A percentile compares a stretch with the other conserved stretches of the same genome.
These are phyloP conservation scores for Cricetomys ansorgei DNA, from an alignment of 2,113 vertebrate genomes.

Conservation along the genomic window DNA sequence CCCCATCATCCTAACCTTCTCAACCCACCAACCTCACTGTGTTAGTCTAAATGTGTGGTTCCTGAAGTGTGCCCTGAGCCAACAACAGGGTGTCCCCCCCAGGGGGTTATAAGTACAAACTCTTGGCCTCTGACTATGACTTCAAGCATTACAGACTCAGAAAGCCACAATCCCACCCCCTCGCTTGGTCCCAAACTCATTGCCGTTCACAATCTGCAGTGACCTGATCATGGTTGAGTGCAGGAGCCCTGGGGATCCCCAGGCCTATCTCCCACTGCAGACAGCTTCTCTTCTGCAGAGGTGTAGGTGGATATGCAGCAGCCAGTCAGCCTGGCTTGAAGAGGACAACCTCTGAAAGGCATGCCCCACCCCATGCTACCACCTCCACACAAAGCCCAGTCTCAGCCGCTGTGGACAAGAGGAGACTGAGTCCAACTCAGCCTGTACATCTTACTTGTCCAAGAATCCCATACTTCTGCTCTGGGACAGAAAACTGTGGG, in stretches of 20 bases:
- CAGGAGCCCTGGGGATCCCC: accelerated
- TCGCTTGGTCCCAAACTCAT: accelerated
- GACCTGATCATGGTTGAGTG: accelerated
- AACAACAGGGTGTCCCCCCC: accelerated
- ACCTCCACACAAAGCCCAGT: background rate
- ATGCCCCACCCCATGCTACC: background rate
- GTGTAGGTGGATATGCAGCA: accelerated
- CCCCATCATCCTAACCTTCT: background rate
- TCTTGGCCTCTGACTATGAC: too few relatives aligned
- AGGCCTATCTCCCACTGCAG: accelerated
- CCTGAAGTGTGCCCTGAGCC: background rate
- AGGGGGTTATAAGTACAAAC: background rate
- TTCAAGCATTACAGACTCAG: too few relatives aligned
- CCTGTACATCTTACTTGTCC: background rate
- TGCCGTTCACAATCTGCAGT: background rate
- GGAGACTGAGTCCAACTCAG: accelerated
- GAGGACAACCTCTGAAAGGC: background rate
- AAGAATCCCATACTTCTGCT: background rate
- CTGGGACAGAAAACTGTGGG: accelerated
- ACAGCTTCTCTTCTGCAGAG: background rate
- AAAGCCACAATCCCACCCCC: background rate
- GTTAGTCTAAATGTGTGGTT: accelerated
- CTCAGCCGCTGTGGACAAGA: background rate
- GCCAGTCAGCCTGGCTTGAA: background rate
- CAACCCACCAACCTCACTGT: background rate